Conservation (phyloP, 2,797 vertebrate species). For the Petrocephalus schoutedeni region DNA sequence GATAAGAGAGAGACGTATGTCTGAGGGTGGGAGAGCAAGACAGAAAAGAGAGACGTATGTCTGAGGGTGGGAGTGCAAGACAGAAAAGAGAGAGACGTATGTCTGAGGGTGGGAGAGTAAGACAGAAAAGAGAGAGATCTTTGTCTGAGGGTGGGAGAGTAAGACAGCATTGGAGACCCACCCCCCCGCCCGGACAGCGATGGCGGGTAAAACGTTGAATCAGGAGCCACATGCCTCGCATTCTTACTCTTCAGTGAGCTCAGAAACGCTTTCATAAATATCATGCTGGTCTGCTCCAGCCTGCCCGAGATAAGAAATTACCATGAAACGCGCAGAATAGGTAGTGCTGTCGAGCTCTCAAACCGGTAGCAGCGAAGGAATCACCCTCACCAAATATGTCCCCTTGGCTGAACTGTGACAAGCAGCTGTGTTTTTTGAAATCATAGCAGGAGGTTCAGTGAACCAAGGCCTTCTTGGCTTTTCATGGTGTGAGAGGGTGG, state of each 20-base stretch:
- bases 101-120: too few relatives aligned
- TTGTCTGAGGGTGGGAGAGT: background rate
- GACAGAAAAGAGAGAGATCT: background rate
- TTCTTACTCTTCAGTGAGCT: slow-evolving; percentile 60
- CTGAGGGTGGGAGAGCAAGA: background rate
- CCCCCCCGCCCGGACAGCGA: background rate
- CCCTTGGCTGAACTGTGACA: background rate
- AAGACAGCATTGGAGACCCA: too few relatives aligned
- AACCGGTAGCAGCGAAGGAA: background rate
- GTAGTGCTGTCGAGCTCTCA: background rate
- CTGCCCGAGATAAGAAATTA: background rate
- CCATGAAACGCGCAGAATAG: background rate
- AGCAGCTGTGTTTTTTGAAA: background rate
- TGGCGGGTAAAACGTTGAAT: slow-evolving; percentile 29
- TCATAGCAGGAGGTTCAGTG: background rate
- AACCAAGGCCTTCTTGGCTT: background rate
- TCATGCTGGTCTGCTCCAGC: background rate
- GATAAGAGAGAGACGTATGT: background rate
- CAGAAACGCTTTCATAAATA: slow-evolving; percentile 44
- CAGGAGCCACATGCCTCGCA: slow-evolving; percentile 54
- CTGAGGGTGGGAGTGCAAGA: background rate
- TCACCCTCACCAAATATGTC: background rate
- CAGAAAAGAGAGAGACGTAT: background rate
- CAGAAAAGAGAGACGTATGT: background rate
- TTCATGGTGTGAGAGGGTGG: background rate